A percentile compares a stretch with the other conserved stretches of the same genome.
Evolutionary conservation across 2,888 invertebrate species (phyloP).

Genomic region (Lutraria lutraria): DNA sequence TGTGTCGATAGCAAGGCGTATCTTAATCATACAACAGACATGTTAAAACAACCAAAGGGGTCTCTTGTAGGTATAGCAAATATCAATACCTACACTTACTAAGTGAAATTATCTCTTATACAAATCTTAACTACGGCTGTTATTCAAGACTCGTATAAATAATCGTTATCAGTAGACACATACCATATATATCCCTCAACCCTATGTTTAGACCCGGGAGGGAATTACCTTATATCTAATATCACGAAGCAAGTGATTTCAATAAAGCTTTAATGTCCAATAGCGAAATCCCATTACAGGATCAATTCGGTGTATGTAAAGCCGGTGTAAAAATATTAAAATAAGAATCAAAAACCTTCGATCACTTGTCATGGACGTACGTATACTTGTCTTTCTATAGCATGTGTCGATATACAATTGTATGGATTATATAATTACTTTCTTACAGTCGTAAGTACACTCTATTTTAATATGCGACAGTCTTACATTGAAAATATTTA

Average conservation of each 20-base stretch:
- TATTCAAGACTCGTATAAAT: slow-evolving; percentile 2
- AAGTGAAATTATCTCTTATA: background rate
- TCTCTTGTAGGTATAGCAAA: slow-evolving; percentile 16
- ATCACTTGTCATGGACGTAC: slow-evolving; percentile 5
- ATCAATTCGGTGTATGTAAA: background rate
- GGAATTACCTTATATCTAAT: slow-evolving; percentile 4
- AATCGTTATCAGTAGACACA: background rate
- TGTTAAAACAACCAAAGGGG: background rate
- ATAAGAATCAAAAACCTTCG: background rate
- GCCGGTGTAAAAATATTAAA: background rate
- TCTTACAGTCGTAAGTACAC: background rate
- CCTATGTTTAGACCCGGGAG: background rate
- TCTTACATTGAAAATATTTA: background rate
- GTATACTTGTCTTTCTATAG: background rate
- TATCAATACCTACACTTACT: background rate
- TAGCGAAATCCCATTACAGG: slow-evolving; percentile 8
- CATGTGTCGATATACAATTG: background rate
- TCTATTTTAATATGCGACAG: background rate
- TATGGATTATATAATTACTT: slow-evolving; percentile 30
- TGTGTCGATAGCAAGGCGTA: background rate
- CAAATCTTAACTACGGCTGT: background rate
- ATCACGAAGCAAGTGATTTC: slow-evolving; percentile 1
- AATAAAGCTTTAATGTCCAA: slow-evolving; percentile 24
- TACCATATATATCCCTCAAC: background rate
- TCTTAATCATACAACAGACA: background rate